phyloP scores from a whole-genome alignment of 2,113 vertebrate genomes.

The Ariopsis seemanni region DNA sequence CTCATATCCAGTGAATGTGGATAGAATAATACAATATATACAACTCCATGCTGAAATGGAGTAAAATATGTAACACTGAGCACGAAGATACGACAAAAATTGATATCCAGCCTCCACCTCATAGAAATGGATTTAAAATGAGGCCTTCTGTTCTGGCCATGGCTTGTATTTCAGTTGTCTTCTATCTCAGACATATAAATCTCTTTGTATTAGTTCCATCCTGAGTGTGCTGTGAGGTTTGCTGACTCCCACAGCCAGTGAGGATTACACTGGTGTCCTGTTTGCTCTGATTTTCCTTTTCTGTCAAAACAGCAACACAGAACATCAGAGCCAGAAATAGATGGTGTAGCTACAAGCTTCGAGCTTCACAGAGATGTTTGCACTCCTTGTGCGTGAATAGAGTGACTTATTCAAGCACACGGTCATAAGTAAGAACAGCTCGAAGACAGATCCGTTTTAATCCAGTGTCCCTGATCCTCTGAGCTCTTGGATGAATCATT shows the following conservation, averaged over 20 bases:
- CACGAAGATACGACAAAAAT: too few relatives aligned
- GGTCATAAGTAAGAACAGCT: background rate
- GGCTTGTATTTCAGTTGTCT: background rate
- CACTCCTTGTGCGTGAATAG: background rate
- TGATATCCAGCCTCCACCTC: too few relatives aligned
- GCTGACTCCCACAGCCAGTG: background rate
- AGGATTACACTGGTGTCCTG: background rate
- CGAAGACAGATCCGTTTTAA: background rate
- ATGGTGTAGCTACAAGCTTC: background rate
- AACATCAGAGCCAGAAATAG: background rate
- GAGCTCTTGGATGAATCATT: background rate
- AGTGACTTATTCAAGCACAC: background rate
- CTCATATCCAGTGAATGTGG: too few relatives aligned
- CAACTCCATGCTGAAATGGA: too few relatives aligned
- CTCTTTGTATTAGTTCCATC: background rate
- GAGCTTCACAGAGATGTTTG: background rate
- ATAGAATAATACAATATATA: too few relatives aligned
- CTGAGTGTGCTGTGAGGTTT: background rate
- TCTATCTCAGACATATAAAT: background rate
- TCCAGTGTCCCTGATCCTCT: background rate
- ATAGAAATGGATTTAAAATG: background rate
- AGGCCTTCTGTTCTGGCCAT: background rate
- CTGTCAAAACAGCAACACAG: background rate
- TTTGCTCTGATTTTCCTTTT: background rate
- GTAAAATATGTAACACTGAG: too few relatives aligned